Evolutionary conservation across 2,797 vertebrate genomes (phyloP).

Genomic region (Apodemus agrarius): DNA sequence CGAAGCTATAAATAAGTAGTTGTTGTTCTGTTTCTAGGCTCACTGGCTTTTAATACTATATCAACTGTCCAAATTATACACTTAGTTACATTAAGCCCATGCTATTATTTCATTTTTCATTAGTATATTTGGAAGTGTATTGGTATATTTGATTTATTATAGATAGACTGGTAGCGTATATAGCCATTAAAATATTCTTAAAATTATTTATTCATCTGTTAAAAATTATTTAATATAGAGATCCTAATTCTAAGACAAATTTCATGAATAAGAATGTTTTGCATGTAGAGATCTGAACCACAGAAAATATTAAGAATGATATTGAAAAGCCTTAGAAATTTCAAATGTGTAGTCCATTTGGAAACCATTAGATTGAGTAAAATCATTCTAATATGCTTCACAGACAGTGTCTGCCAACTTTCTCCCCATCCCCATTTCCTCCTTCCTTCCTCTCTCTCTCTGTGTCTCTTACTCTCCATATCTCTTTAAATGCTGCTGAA

Average conservation of each 20-base stretch:
- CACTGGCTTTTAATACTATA: background rate
- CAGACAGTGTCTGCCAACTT: background rate
- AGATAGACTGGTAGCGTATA: background rate
- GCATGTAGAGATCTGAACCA: background rate
- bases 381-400: background rate
- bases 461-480: background rate
- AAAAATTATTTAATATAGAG: background rate
- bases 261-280: background rate
- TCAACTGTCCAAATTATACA: background rate
- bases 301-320: background rate
- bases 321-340: background rate
- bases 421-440: accelerated
- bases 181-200: background rate
- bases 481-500: background rate
- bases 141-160: background rate
- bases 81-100: background rate
- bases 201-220: background rate
- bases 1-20: background rate
- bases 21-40: background rate
- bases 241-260: no score
- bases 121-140: background rate
- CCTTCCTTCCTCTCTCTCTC: background rate
- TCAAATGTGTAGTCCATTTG: background rate
- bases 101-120: background rate
- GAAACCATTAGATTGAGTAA: background rate